These are phyloP conservation scores for Amphiura filiformis DNA, from an alignment of 35 echinoderm and acorn worm species.

Conservation along the genomic window DNA sequence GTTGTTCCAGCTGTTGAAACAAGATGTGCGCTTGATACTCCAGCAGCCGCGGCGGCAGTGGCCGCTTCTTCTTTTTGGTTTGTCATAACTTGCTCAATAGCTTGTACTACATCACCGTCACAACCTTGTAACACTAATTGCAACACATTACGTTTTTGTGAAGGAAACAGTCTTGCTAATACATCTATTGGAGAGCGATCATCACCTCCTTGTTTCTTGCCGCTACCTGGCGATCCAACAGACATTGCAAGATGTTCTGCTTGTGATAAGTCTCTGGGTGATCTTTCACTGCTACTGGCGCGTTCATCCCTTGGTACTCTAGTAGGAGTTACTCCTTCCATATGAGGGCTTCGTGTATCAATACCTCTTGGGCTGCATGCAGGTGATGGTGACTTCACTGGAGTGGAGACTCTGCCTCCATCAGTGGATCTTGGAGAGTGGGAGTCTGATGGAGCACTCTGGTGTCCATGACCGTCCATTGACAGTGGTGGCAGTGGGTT, in stretches of 20 bases:
- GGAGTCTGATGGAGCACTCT: slow-evolving; percentile 34
- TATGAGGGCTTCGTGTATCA: slow-evolving; percentile 4
- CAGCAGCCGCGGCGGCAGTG: background rate
- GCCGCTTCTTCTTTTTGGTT: slow-evolving; percentile 43
- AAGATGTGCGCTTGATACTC: background rate
- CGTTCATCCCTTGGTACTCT: slow-evolving; percentile 11
- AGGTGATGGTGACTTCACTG: slow-evolving; percentile 61
- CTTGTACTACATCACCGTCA: slow-evolving; percentile 83
- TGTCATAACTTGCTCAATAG: slow-evolving; percentile 94
- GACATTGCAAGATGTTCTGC: background rate
- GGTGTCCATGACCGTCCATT: background rate
- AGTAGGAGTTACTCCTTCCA: background rate
- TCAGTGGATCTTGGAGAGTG: slow-evolving; percentile 51
- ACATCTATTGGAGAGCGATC: slow-evolving; percentile 79
- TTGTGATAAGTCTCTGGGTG: slow-evolving; percentile 1
- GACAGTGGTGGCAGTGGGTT: slow-evolving; percentile 47
- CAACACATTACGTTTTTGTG: slow-evolving; percentile 87
- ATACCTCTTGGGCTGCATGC: slow-evolving; percentile 31
- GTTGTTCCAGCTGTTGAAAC: slow-evolving; percentile 19
- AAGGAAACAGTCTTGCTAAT: slow-evolving; percentile 73
- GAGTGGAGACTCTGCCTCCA: slow-evolving; percentile 58
- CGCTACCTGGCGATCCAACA: slow-evolving; percentile 1
- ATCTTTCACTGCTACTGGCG: slow-evolving; percentile 3
- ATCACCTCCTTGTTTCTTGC: background rate
- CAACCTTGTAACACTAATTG: slow-evolving; percentile 93